A percentile compares a stretch with the other conserved stretches of the same genome.
Evolutionary conservation across 53 echinoderm and acorn worm species (phyloP).

Genomic region (Mesocentrotus franciscanus): DNA sequence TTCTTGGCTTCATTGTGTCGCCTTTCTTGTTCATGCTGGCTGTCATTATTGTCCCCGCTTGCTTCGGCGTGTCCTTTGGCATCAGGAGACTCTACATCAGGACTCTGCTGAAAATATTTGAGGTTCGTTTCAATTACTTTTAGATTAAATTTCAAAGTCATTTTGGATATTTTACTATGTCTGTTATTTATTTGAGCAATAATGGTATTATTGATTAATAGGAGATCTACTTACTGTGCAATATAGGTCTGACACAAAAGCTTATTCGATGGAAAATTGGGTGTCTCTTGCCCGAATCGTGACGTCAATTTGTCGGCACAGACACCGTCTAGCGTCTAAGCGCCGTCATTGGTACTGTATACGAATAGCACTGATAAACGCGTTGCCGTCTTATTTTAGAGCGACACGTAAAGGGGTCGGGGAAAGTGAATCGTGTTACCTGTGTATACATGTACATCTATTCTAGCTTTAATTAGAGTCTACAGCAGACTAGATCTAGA

Average conservation of each 20-base stretch:
- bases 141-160: neutral
- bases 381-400: too few relatives aligned
- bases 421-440: too few relatives aligned
- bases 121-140: slow-evolving; percentile 36
- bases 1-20: slow-evolving; percentile 58
- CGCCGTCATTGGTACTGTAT: too few relatives aligned
- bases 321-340: too few relatives aligned
- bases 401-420: too few relatives aligned
- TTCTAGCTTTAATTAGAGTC: too few relatives aligned
- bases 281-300: too few relatives aligned
- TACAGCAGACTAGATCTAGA: too few relatives aligned
- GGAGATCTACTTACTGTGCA: neutral
- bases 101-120: slow-evolving; percentile 64
- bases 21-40: slow-evolving; percentile 61
- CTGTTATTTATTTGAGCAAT: neutral
- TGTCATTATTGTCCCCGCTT: slow-evolving; percentile 65
- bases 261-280: too few relatives aligned
- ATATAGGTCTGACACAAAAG: neutral
- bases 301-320: too few relatives aligned
- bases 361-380: too few relatives aligned
- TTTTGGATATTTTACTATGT: neutral
- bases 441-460: too few relatives aligned
- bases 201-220: neutral
- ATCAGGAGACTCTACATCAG: slow-evolving; percentile 60
- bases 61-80: slow-evolving; percentile 64